phyloP scores from a whole-genome alignment of 2,888 invertebrate species.

The Charanyca ferruginea region DNA sequence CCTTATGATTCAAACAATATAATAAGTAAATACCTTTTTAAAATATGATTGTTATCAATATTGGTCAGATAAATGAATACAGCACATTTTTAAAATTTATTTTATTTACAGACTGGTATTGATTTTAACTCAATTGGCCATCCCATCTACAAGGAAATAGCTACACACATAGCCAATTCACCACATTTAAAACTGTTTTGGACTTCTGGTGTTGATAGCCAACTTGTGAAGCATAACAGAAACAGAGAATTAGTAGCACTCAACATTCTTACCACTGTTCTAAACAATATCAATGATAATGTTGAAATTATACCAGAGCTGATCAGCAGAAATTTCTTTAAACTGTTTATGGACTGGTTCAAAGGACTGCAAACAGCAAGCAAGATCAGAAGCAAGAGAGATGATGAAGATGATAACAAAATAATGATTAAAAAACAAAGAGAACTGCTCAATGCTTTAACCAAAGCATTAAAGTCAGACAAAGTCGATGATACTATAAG shows the following conservation, averaged over 20 bases:
- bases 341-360: slow-evolving; percentile 92
- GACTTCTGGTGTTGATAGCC: slow-evolving; percentile 87
- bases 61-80: no score
- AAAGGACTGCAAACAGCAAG: slow-evolving; percentile 91
- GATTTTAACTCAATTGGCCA: slow-evolving; percentile 91
- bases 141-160: slow-evolving; percentile 92
- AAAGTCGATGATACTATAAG: slow-evolving; percentile 88
- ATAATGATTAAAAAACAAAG: slow-evolving; percentile 91
- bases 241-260: slow-evolving; percentile 92
- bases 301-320: slow-evolving; percentile 89
- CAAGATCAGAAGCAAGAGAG: slow-evolving; percentile 89
- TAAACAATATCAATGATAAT: slow-evolving; percentile 87
- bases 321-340: slow-evolving; percentile 92
- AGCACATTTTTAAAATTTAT: no score
- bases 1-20: background rate
- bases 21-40: background rate
- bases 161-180: slow-evolving; percentile 88
- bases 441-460: slow-evolving; percentile 88
- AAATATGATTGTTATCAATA: background rate
- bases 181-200: slow-evolving; percentile 91
- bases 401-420: slow-evolving; percentile 87
- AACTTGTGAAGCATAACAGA: slow-evolving; percentile 86
- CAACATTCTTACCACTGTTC: slow-evolving; percentile 91
- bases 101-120: slow-evolving; percentile 90
- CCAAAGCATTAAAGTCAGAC: slow-evolving; percentile 87